phyloP scores from a whole-genome alignment of 2,797 vertebrate species.

The Erpetoichthys calabaricus region DNA sequence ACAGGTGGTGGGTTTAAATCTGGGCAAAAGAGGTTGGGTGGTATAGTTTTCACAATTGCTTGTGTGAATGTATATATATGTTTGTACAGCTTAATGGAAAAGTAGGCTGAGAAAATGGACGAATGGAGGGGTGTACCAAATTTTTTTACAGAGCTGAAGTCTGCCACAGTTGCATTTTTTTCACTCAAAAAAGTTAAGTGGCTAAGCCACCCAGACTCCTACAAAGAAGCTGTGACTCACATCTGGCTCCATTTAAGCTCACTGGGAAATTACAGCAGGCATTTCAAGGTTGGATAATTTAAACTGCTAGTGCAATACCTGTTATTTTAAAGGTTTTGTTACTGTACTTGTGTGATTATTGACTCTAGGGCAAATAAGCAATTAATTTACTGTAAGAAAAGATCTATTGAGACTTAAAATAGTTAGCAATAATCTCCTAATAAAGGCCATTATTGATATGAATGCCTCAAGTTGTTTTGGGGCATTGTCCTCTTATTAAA shows the following conservation, averaged over 20 bases:
- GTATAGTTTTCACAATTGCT: neutral
- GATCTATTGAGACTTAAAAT: too few relatives aligned
- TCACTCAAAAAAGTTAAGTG: too few relatives aligned
- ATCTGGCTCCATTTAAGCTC: constrained; percentile 50
- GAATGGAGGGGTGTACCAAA: too few relatives aligned
- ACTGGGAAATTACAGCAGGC: constrained; percentile 31
- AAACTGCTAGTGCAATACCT: constrained; percentile 38
- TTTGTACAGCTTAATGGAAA: neutral
- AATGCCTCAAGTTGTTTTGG: too few relatives aligned
- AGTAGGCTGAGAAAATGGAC: too few relatives aligned
- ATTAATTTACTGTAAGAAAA: constrained; percentile 9
- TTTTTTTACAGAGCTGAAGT: too few relatives aligned
- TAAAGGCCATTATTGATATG: too few relatives aligned
- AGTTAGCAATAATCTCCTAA: too few relatives aligned
- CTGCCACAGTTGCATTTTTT: too few relatives aligned
- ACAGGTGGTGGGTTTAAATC: too few relatives aligned
- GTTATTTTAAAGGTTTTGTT: constrained; percentile 26
- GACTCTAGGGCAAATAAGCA: constrained; percentile 21
- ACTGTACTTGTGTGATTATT: constrained; percentile 27
- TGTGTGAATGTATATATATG: neutral
- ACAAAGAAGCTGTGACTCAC: constrained; percentile 26
- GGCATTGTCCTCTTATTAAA: too few relatives aligned
- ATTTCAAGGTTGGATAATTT: constrained; percentile 43
- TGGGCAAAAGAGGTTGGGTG: neutral
- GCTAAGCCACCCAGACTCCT: too few relatives aligned